Evolutionary conservation across 2,888 invertebrate genomes (phyloP), one percentile per base, ranked within the genome.

Genomic region (Phyllotreta cruciferae): DNA sequence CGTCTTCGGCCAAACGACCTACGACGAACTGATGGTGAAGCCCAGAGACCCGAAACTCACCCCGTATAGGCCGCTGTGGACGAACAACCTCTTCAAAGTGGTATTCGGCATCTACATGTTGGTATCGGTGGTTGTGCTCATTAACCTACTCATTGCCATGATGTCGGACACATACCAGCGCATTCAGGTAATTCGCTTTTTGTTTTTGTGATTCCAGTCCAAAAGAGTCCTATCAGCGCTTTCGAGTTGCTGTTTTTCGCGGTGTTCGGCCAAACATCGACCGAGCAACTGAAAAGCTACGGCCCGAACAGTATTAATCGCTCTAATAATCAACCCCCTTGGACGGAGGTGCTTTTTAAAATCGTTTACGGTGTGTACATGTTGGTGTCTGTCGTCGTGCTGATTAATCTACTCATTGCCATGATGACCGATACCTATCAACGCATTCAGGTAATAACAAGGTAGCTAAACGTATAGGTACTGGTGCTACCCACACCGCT

Each of bases 381-480:
- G 94, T 87, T 98, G 90, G 97, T 99, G 77, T 97, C 98, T 70
- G 94, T 99, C 78, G 95, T 99, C 81, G 99, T 99, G 76, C 89
- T 99, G 76, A 98, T 99, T 85, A 99, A 99, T 85, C 89, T 99
- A 73, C 92, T 99, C 81, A 99, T 99, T 87, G 99, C 99, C 86
- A 99, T 99, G 98, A 98, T 99, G 98, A 97, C 98, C 80, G 98
- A 99, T 87, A 99, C 99, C 66, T 99, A 99, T 83, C 98, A 99
- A 83, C 88, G 96, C 81, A 98, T 98, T 80, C 96, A 98, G 88
- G 96, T 91, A 89, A 87, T 83, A 65, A 66, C 38, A 66, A 71
- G 69, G 66, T 71, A 69, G 70, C 64, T 65, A 63, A 60, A 52
- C 49, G 41, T 60, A 63, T 45, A 42, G 53, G 37, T 47, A n/a